A percentile compares a stretch with the other conserved stretches of the same genome.
Evolutionary conservation across 2,797 vertebrate species (phyloP).

Genomic region (Clamator glandarius): DNA sequence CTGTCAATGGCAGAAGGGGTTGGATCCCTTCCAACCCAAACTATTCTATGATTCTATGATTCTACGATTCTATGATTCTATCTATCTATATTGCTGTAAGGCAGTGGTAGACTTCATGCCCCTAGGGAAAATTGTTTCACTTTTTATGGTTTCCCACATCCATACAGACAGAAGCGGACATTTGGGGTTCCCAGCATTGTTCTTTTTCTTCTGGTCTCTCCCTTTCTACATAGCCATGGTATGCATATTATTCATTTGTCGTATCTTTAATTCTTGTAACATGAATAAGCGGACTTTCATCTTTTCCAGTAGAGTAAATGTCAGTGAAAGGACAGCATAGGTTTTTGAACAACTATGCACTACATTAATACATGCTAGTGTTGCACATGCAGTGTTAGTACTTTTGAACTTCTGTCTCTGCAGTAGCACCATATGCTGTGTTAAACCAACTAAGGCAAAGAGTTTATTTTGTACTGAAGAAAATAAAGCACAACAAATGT

Average conservation of each 20-base stretch:
- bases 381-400: background rate
- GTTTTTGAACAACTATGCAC: background rate
- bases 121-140: background rate
- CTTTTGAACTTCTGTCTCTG: background rate
- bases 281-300: background rate
- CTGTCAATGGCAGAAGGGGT: too few species aligned
- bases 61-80: too few species aligned
- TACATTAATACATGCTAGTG: background rate
- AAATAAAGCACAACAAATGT: background rate
- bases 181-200: background rate
- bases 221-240: background rate
- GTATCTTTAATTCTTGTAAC: background rate
- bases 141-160: background rate
- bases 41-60: too few species aligned
- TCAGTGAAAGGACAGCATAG: background rate
- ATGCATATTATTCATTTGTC: background rate
- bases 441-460: background rate
- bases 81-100: background rate
- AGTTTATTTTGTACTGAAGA: background rate
- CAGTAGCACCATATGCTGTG: background rate
- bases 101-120: background rate
- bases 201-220: background rate
- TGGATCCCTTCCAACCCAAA: too few species aligned
- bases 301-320: background rate
- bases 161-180: accelerated